These are phyloP conservation scores for Andrena marginata DNA, from an alignment of 2,888 invertebrate genomes.

Conservation along the genomic window DNA sequence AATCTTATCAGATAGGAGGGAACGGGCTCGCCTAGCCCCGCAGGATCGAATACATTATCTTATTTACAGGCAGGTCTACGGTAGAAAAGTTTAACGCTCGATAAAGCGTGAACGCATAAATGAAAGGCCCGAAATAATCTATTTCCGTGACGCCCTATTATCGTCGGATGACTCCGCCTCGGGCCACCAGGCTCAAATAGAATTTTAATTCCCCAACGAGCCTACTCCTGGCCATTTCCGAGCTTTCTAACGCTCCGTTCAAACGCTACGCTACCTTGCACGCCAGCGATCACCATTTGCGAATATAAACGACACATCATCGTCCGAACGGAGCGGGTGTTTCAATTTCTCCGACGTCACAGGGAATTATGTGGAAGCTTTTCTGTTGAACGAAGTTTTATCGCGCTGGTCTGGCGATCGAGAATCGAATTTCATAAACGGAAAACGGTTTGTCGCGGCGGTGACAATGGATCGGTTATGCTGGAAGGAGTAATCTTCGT, in stretches of 20 bases:
- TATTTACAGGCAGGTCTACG: slow-evolving; percentile 42
- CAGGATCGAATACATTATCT: slow-evolving; percentile 60
- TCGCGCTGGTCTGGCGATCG: background rate
- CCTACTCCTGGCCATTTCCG: background rate
- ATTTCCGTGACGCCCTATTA: slow-evolving; percentile 46
- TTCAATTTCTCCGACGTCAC: background rate
- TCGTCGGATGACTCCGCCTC: slow-evolving; percentile 5
- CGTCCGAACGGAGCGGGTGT: background rate
- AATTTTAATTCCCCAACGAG: slow-evolving; percentile 31
- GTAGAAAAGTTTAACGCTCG: slow-evolving; percentile 48
- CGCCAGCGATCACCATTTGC: slow-evolving; percentile 7
- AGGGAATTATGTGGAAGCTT: background rate
- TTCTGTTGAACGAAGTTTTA: background rate
- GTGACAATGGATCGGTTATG: no score
- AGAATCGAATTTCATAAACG: no score
- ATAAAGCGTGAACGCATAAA: slow-evolving; percentile 60
- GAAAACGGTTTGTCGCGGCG: no score
- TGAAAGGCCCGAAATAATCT: slow-evolving; percentile 39
- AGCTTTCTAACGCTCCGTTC: slow-evolving; percentile 1
- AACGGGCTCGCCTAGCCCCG: background rate
- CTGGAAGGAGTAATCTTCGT: background rate
- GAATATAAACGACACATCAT: slow-evolving; percentile 3
- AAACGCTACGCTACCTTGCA: background rate
- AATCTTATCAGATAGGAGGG: slow-evolving; percentile 56
- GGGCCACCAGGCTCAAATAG: background rate